Base-by-base conservation (phyloP, 2,888 invertebrate species). In the Pemphredon lugubris region DNA sequence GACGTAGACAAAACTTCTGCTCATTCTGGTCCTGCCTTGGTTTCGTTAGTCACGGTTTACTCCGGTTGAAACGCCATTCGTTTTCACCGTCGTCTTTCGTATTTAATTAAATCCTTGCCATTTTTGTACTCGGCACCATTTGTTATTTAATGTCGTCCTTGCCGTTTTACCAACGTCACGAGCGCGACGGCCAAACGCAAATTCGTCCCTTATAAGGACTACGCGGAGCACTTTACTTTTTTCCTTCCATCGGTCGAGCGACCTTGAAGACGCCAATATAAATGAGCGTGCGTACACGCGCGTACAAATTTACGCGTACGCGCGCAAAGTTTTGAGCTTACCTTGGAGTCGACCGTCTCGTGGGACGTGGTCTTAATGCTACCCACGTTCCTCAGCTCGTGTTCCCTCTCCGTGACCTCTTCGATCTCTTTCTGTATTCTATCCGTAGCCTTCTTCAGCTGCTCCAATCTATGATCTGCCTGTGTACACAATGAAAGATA, bases 341-440 rank as follows among this genome's bases (percentile, higher is more conserved):
- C 89, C 84, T 91, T 90, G 48, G 88, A 89, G 76, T 91, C 91
- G 23, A 91, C 91, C 53, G 90, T 90, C 63, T 92, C 92, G 83
- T 91, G 90, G n/a, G 92, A 92, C 23, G 90, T 91, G 14, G 92
- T 92, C 78, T 90, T 90, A 69, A 92, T 92, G 79, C 90, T 90
- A 9, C 92, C 92, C 72, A 93, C 93, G 82, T 93, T 93, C 79
- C 93, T 92, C 81, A 97, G 93, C 86, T 96, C 96, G 85, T 94
- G 92, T 90, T 97, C 97, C 77, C 96, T 92, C 85, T 95, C 94
- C 57, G 94, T 94, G 68, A 96, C 96, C 90, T 96, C 95, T 84
- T 95, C 94, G 84, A 97, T 96, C 92, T 97, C 97, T 86, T 94
- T 93, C 90, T 97, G 97, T 89, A 97, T 96, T 89, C 96, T 93